Conservation (phyloP, 1,140 invertebrate species). For the Drosophila baimaii region DNA sequence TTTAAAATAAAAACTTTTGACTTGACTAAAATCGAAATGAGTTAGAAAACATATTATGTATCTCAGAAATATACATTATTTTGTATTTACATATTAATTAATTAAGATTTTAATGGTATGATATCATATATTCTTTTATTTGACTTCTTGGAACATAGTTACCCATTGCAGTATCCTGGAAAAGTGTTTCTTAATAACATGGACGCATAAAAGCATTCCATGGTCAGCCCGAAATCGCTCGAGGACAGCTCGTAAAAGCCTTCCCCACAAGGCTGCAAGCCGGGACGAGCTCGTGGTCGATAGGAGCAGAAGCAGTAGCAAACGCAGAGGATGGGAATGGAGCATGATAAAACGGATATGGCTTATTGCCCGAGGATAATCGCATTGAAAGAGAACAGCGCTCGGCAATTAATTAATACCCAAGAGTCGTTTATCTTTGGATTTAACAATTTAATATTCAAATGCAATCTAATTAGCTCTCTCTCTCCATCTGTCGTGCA, state of each 20-base stretch:
- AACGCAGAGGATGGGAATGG: background rate
- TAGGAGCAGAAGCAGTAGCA: background rate
- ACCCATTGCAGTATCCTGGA: background rate
- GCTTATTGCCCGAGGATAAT: slow-evolving; percentile 22
- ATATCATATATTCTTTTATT: background rate
- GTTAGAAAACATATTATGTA: background rate
- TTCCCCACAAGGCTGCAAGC: slow-evolving; percentile 24
- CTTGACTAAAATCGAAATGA: background rate
- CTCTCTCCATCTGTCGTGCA: background rate
- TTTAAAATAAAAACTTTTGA: background rate
- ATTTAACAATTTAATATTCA: slow-evolving; percentile 38
- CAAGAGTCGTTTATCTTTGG: slow-evolving; percentile 16
- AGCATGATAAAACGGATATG: slow-evolving; percentile 9
- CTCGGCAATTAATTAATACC: slow-evolving; percentile 38
- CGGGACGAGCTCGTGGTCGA: slow-evolving; percentile 12
- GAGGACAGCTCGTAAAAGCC: slow-evolving; percentile 39
- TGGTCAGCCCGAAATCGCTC: slow-evolving; percentile 36
- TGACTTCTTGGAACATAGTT: background rate
- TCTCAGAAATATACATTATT: no score
- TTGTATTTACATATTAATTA: no score
- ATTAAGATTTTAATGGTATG: no score
- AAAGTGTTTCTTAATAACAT: slow-evolving; percentile 3
- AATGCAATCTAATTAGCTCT: slow-evolving; percentile 39
- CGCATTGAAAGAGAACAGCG: slow-evolving; percentile 6
- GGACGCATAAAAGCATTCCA: slow-evolving; percentile 40